These are phyloP conservation scores for Patella depressa DNA, from an alignment of 2,888 invertebrate genomes.

Conservation along the genomic window DNA sequence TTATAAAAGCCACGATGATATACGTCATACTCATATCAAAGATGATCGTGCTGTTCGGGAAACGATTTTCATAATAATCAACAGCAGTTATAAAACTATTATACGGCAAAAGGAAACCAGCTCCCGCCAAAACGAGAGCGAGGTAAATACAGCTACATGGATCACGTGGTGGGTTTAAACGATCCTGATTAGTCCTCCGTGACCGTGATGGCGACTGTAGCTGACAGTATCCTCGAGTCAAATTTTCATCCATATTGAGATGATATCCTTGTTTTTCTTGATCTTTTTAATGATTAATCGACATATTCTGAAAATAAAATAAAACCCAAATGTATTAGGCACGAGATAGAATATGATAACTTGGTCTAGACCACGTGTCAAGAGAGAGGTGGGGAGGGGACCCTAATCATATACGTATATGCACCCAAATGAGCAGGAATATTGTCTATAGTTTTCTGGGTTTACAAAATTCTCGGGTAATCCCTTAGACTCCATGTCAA, in stretches of 20 bases:
- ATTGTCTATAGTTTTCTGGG: too few relatives aligned
- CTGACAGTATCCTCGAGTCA: constrained; percentile 37
- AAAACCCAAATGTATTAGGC: too few relatives aligned
- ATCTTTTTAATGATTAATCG: neutral
- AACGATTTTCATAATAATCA: constrained; percentile 89
- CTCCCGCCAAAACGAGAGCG: constrained; percentile 86
- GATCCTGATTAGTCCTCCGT: constrained; percentile 23
- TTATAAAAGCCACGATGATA: constrained; percentile 89
- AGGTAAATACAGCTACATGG: constrained; percentile 80
- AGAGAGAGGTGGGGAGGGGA: too few relatives aligned
- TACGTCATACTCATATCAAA: constrained; percentile 94
- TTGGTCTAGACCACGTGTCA: too few relatives aligned
- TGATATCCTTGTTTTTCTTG: neutral
- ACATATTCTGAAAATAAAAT: too few relatives aligned
- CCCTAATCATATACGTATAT: too few relatives aligned
- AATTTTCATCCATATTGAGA: constrained; percentile 35
- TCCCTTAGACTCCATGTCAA: too few relatives aligned
- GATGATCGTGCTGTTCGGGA: constrained; percentile 87
- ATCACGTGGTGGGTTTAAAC: constrained; percentile 37
- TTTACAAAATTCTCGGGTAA: too few relatives aligned
- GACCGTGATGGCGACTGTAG: constrained; percentile 26
- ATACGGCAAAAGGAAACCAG: constrained; percentile 91
- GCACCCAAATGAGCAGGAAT: too few relatives aligned
- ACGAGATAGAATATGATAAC: too few relatives aligned
- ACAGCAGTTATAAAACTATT: constrained; percentile 95